Evolutionary conservation across 2,113 vertebrate genomes (phyloP).

Genomic region (Stegostoma tigrinum): DNA sequence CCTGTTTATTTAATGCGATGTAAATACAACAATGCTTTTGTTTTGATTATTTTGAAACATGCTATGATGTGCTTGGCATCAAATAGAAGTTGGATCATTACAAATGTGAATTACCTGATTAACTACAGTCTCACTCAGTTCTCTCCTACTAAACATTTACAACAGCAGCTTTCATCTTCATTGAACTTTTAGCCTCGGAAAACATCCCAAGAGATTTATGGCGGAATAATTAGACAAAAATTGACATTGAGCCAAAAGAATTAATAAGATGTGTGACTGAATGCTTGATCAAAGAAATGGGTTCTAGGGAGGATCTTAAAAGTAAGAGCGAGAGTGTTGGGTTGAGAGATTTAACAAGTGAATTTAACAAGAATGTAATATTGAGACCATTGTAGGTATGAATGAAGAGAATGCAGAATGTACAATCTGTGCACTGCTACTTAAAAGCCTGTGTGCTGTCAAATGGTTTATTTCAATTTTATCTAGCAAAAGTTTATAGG

Average conservation of each 20-base stretch:
- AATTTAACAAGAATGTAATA: not conserved
- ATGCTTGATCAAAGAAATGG: not conserved
- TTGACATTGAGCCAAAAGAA: not conserved
- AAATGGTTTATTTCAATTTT: not conserved
- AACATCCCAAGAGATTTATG: not conserved
- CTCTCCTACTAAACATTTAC: not conserved
- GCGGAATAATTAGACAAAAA: not conserved
- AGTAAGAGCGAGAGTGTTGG: not conserved
- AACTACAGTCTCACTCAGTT: not conserved
- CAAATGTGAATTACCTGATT: not conserved
- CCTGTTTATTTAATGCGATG: not conserved
- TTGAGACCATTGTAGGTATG: not conserved
- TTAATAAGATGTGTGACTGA: not conserved
- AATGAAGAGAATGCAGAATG: not conserved
- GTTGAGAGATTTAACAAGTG: not conserved
- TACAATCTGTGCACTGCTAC: not conserved
- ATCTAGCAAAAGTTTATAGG: no score
- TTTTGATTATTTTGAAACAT: not conserved
- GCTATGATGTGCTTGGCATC: not conserved
- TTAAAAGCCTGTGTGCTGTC: not conserved
- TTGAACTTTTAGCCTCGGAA: not conserved
- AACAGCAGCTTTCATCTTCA: not conserved
- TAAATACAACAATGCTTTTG: not conserved
- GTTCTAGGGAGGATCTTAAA: not conserved
- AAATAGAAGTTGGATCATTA: not conserved